Percentiles rank a stretch among this genome's conserved stretches.
Conservation (phyloP, 2,888 invertebrate genomes). For the Tortrix viridana region DNA sequence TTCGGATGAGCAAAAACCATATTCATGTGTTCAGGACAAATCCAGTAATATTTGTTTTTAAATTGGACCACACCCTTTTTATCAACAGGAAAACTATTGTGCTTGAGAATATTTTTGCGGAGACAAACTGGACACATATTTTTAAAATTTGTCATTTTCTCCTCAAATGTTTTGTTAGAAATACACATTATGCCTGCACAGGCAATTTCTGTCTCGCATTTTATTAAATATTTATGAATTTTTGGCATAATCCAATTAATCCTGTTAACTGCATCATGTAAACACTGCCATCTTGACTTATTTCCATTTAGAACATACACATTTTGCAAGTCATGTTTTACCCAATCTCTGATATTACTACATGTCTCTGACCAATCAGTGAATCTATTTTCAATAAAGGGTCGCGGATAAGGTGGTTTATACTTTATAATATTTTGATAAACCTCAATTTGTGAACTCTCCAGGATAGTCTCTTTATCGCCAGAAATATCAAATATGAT, state of each 20-base stretch:
- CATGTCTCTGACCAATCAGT: conserved; percentile 66
- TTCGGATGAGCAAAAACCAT: conserved; percentile 73
- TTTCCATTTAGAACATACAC: conserved; percentile 74
- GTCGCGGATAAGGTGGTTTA: conserved; percentile 63
- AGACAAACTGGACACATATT: conserved; percentile 86
- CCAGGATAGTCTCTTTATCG: conserved; percentile 58
- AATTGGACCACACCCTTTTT: conserved; percentile 84
- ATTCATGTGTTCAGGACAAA: conserved; percentile 82
- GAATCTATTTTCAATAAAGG: conserved; percentile 72
- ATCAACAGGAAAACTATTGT: conserved; percentile 76
- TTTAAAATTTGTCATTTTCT: conserved; percentile 77
- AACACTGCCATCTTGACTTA: conserved; percentile 82
- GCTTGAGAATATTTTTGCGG: conserved; percentile 57
- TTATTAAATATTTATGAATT: conserved; percentile 79
- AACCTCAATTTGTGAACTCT: conserved; percentile 69
- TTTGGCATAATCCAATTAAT: conserved; percentile 66
- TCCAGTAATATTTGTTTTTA: conserved; percentile 83
- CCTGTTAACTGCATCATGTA: conserved; percentile 66
- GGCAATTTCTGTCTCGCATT: conserved; percentile 76
- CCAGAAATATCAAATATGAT: conserved; percentile 81
- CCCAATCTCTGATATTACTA: conserved; percentile 72
- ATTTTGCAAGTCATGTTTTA: conserved; percentile 83
- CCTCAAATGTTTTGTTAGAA: conserved; percentile 79
- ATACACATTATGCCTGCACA: conserved; percentile 80
- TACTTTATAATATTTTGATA: conserved; percentile 59